These are phyloP conservation scores for Agrochola lychnidis DNA, from an alignment of 2,888 invertebrate species.

Conservation along the genomic window DNA sequence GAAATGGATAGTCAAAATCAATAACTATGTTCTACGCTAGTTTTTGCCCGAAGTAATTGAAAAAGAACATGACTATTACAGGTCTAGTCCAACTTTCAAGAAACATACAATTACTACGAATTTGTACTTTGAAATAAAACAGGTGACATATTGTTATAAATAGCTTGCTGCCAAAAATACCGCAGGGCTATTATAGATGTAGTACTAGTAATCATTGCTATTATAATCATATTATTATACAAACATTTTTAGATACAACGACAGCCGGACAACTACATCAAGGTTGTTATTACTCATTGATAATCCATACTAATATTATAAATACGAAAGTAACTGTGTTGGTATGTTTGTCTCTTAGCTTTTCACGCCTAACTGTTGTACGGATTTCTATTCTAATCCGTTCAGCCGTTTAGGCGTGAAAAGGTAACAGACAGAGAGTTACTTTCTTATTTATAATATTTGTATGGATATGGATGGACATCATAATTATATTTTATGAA, in stretches of 20 bases:
- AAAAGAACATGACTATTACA: neutral
- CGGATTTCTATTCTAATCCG: neutral
- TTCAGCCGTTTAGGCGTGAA: neutral
- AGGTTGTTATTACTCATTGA: slow-evolving; percentile 29
- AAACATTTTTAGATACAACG: slow-evolving; percentile 24
- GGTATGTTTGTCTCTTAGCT: neutral
- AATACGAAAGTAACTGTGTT: neutral
- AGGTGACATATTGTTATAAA: slow-evolving; percentile 39
- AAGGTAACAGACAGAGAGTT: neutral
- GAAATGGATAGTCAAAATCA: neutral
- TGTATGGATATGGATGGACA: no score
- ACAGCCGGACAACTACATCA: slow-evolving; percentile 9
- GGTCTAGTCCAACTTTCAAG: slow-evolving; percentile 1
- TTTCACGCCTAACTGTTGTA: neutral
- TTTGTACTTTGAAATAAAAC: neutral
- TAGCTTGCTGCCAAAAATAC: slow-evolving; percentile 36
- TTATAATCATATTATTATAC: slow-evolving; percentile 31
- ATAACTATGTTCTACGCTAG: neutral
- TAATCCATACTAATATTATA: neutral
- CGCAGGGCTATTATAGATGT: slow-evolving; percentile 10
- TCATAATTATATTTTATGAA: neutral
- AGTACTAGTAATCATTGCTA: slow-evolving; percentile 48
- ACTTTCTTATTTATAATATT: neutral
- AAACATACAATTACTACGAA: slow-evolving; percentile 10
- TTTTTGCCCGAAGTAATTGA: neutral